Evolutionary conservation across 2,888 invertebrate species (phyloP), one percentile per base, ranked within the genome.

Genomic region (Auanema sp.): DNA sequence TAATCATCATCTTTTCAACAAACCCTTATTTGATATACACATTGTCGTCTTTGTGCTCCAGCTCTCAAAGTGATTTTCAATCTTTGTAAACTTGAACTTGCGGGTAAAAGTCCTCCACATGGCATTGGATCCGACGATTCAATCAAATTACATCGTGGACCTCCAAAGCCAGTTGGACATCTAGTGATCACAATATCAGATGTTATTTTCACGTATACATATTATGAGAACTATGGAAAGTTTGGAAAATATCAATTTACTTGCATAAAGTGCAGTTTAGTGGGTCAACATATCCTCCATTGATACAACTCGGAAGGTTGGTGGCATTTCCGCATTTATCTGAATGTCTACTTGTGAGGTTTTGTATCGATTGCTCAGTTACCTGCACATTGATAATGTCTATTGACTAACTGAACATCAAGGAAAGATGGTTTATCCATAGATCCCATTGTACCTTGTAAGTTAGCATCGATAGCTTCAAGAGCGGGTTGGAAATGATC

Each of bases 131-230:
- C 55, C 12, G 64, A 64, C 2, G 43, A 21, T 33, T 64, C 56
- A 1, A 64, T 52, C 23, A 56, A 42, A 50, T 64, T 53, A 58
- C 65, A 65, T 5, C 49, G 53, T 1, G 16, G 40, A 6, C 65
- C 65, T 12, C 65, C 65, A 24, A 61, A 65, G 40, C 60, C 65
- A 44, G 60, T 25, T 5, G 65, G 65, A 44, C 65, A 65, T 53
- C 65, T 65, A 23, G n/a, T 33, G n/a, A 14, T 18, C n/a, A n/a
- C n/a, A n/a, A n/a, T n/a, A n/a, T n/a, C 51, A 16, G 12, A 12
- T 2, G 18, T 12, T 43, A 43, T 43, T 43, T n/a, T 12, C 43
- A 1, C 12, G 12, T 33, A 33, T 33, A 33, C 33, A 8, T 33
- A 33, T 33, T 33, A 33, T 5, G 33, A 3, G 8, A 16, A 8